Conservation (phyloP, 2,888 invertebrate species). For the Diogma glabrata region DNA sequence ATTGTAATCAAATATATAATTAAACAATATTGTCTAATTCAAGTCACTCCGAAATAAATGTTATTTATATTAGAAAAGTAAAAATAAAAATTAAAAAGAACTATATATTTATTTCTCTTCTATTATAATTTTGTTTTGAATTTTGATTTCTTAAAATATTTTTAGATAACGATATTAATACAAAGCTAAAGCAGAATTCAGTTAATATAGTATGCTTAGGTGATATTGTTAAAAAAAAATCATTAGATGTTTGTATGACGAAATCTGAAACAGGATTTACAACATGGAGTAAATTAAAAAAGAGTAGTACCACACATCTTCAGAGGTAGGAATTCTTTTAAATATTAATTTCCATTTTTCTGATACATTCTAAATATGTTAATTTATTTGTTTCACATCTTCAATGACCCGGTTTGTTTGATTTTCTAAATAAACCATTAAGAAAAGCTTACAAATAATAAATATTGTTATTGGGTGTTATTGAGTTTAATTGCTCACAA, state of each 20-base stretch:
- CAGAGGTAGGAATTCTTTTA: constrained; percentile 40
- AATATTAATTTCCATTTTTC: background rate
- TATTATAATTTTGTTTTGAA: constrained; percentile 5
- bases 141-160: no score
- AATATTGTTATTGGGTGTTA: no score
- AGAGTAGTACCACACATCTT: constrained; percentile 51
- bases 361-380: background rate
- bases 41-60: no score
- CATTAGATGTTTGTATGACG: constrained; percentile 67
- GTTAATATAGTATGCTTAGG: constrained; percentile 27
- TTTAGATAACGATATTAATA: constrained; percentile 6
- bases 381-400: constrained; percentile 1
- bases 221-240: constrained; percentile 35
- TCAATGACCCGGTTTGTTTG: no score
- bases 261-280: constrained; percentile 81
- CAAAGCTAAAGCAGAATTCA: constrained; percentile 29
- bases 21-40: no score
- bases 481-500: no score
- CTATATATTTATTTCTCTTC: background rate
- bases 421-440: no score
- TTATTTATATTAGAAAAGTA: no score
- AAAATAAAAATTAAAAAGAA: no score
- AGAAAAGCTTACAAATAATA: no score
- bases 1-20: no score
- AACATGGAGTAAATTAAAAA: constrained; percentile 78